These are phyloP conservation scores for Paracentrotus lividus DNA, from an alignment of 53 echinoderm and acorn worm species.

Conservation along the genomic window DNA sequence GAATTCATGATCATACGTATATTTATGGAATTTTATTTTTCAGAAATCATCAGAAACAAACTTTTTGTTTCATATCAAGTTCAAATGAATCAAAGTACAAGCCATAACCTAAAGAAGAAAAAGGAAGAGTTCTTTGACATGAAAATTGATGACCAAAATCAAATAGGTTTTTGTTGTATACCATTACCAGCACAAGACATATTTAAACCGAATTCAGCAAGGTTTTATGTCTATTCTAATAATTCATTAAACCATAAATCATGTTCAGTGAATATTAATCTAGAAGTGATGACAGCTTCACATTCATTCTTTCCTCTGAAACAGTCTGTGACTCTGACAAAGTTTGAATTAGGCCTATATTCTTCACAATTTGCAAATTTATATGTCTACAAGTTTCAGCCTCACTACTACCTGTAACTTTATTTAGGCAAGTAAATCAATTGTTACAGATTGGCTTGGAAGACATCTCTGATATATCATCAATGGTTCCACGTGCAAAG, in stretches of 20 bases:
- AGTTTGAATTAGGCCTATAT: no score
- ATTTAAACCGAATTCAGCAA: constrained; percentile 1
- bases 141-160: not conserved
- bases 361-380: no score
- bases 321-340: no score
- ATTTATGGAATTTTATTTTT: not conserved
- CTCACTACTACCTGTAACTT: no score
- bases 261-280: not conserved
- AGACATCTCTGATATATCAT: no score
- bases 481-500: no score
- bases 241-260: not conserved
- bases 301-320: no score
- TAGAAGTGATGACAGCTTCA: no score
- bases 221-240: not conserved
- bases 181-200: not conserved
- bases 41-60: not conserved
- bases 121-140: not conserved
- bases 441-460: no score
- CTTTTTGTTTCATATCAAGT: not conserved
- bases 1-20: no score
- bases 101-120: not conserved
- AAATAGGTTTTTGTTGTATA: not conserved
- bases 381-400: no score
- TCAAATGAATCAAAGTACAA: not conserved
- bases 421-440: no score